Evolutionary conservation across 1,140 invertebrate species (phyloP), one percentile per base, ranked within the genome.

Genomic region (Akabosia matsudoensis): DNA sequence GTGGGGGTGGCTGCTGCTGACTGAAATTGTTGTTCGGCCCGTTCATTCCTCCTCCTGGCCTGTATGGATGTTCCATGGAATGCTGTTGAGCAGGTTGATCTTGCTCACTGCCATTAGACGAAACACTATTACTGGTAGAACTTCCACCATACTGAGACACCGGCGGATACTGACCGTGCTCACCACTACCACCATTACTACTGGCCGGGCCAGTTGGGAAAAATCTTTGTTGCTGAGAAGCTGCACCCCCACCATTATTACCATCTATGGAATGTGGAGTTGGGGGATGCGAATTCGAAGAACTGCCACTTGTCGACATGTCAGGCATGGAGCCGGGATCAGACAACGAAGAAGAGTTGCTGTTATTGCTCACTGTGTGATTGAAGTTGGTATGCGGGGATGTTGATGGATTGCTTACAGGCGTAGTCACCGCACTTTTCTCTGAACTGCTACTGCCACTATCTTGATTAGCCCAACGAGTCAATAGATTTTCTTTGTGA

Each of bases 401-500:
- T 37, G 3, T 45, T 45, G 70, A 72, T 13, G 70, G 70, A 72
- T 45, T 13, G 70, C 33, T 72, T 16, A 34, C 70, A 3, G 30
- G 10, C 10, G 24, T 24, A 30, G 14, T 28, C n/a, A 51, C 33
- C 37, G 37, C 37, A 67, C 61, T 67, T 67, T 67, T 67, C 61
- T 67, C 61, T 22, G 61, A 67, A 67, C 61, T 67, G 54, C 24
- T 61, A 31, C 61, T 67, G 28, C 22, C 22, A 56, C 22, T 56
- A 22, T 85, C 84, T 82, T 90, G 88, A n/a, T 84, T 88, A n/a
- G 88, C 88, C 91, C 91, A 92, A 84, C 91, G 91, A 80, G 87
- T 90, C 76, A 92, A 84, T 74, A 92, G 84, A 80, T 91, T 92
- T 81, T 91, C 90, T 82, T 92, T 91, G 80, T 93, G 91, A 82